Evolutionary conservation across 2,888 invertebrate genomes (phyloP), one percentile per base, ranked within the genome.

Genomic region (Escarpia spicata): DNA sequence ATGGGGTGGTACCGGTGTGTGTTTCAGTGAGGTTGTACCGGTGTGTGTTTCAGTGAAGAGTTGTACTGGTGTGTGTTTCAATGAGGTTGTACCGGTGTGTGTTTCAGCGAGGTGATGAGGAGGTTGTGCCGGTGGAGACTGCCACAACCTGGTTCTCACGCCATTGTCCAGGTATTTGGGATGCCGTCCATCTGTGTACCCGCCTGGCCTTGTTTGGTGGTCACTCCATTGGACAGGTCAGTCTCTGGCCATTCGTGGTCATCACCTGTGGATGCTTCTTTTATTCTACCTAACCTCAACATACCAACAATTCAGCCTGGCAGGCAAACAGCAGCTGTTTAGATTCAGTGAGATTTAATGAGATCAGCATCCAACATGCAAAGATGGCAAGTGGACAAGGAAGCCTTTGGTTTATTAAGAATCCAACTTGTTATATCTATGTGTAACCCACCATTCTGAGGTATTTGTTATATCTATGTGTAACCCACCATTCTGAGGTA

Each of bases 111-210:
- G 75, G 75, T n/a, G 75, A 26, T 75, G 75, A 75, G 75, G 75
- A 75, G 75, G 75, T 75, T 75, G 75, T 75, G 75, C 26, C 75
- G 75, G 75, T 75, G 75, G 75, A 75, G 75, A 26, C 75, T 75
- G 75, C 75, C 75, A 75, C 75, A 26, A 26, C 75, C 19, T 75
- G 75, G 75, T 75, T 15, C 75, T 75, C 75, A 26, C 75, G 75
- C 75, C 75, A 75, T 26, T 75, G 75, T 26, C 75, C 75, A 75
- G 75, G 75, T 6, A 26, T 75, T 26, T 75, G 75, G 75, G 75
- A 75, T 26, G 75, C 75, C 75, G n/a, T 75, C n/a, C 75, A 75
- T 3, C 75, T 75, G 75, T 75, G 75, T 75, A 75, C 75, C 6
- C 75, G 75, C 75, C 75, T 75, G 19, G 75, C 75, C 4, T 26